Base-by-base conservation (phyloP, 2,797 vertebrate genomes). In the Fratercula arctica region DNA sequence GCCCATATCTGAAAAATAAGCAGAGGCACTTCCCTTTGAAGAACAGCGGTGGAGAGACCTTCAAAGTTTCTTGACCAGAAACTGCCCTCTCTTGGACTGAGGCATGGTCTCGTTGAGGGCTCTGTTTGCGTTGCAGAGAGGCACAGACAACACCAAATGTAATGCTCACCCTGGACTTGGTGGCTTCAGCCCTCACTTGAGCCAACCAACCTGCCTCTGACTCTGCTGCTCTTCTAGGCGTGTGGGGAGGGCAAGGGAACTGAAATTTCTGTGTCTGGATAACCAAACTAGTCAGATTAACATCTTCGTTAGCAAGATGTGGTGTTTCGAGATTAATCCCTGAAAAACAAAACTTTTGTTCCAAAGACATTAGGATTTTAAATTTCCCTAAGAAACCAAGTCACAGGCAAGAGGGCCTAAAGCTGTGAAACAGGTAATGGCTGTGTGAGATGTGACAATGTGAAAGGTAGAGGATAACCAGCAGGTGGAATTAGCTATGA, bases 401-500 rank as follows among this genome's bases (percentile, higher is more conserved):
- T 50, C 29, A 75, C 13, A 39, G 39, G 28, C 9, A 50, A 64
- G 48, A 79, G 29, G 14, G 91, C 19, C 17, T 56, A 69, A 87
- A 88, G 35, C 25, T 91, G 20, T 1, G 6, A n/a, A 93, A 59
- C 24, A 79, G 15, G 33, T 63, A 87, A 89, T 1, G 28, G 66
- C 83, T 82, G 51, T 41, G 37, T 74, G 88, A 91, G 77, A 57
- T 33, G 8, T 0, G 0, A 23, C 19, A 77, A 50, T 23, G n/a
- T 83, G 80, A 89, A 89, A 93, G 53, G 68, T 68, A 72, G 69
- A 94, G 69, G 82, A 57, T 74, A 82, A 77, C 60, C 75, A 93
- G 75, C 83, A 93, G 75, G 86, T 96, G 63, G 69, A 96, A 96
- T 90, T 68, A 86, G 14, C 67, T 41, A 25, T 56, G 57, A 93